Base-by-base conservation (phyloP, 1,140 invertebrate genomes). In the Papilio polytes region DNA sequence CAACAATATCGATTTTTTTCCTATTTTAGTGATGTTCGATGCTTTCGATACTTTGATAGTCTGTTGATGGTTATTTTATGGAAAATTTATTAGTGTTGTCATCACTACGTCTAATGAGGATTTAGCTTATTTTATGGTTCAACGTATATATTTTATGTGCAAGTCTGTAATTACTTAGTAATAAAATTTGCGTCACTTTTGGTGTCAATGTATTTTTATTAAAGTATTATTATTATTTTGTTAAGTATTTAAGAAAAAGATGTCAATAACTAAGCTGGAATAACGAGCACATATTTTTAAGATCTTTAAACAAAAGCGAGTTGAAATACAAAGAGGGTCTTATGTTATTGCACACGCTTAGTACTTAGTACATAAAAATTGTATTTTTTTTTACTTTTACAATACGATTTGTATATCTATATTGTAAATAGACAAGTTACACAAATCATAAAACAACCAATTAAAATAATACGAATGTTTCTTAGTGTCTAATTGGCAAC, bases 81-180 rank as follows among this genome's bases (percentile, higher is more conserved):
- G 66, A 80, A 36, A 73, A 73, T 72, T 73, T 80, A 80, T 80
- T 41, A n/a, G 53, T 41, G 77, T 44, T 78, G 77, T 78, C 77
- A 46, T 63, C 77, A 15, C 53, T 44, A 44, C 1, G 18, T 36
- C n/a, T 78, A 78, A 78, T 78, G 56, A 78, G 56, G 59, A 66
- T 20, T 41, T 63, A 44, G 36, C 59, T 78, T 78, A 78, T 74
- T 74, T 48, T 74, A 51, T 74, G 6, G 56, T n/a, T 56, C 4
- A 56, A 48, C 46, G 12, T 41, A 44, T 36, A 12, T 53, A 70
- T 70, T 70, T 31, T 70, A 15, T 70, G 7, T 31, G 22, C 8
- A 31, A 70, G 26, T 13, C 10, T 12, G 22, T 31, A 13, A 26
- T 66, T 10, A 31, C 18, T 18, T 31, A 70, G 63, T 10, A 63